These are phyloP conservation scores for Andrena haemorrhoa DNA, from an alignment of 2,888 invertebrate genomes.

Conservation along the genomic window DNA sequence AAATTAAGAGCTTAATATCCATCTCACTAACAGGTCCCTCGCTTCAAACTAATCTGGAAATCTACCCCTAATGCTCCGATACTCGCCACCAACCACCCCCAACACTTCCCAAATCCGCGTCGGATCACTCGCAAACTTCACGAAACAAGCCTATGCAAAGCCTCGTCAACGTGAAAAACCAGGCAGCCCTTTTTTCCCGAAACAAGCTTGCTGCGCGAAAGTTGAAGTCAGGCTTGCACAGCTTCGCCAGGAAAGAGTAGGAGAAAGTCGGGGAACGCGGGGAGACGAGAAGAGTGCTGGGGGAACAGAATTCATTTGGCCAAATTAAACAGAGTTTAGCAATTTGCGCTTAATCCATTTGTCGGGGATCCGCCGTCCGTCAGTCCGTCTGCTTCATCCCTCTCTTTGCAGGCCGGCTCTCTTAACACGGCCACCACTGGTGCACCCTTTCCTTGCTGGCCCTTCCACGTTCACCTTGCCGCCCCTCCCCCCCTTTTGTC, in stretches of 20 bases:
- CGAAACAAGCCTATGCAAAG: not conserved
- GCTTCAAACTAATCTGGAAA: not conserved
- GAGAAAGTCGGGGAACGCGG: not conserved
- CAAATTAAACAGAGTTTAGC: constrained; percentile 83
- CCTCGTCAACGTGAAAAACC: not conserved
- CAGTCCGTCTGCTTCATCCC: constrained; percentile 61
- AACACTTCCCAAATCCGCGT: not conserved
- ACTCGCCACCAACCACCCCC: too few species aligned
- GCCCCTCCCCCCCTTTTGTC: constrained; percentile 13
- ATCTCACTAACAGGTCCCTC: too few species aligned
- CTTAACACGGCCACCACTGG: constrained; percentile 50
- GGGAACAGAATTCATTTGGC: constrained; percentile 80
- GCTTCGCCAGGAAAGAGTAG: not conserved
- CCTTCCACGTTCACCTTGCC: constrained; percentile 50
- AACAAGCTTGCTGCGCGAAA: constrained; percentile 7
- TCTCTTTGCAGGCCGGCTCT: constrained; percentile 40
- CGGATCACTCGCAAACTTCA: not conserved
- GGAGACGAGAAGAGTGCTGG: not conserved
- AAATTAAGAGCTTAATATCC: too few species aligned
- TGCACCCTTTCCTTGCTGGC: constrained; percentile 57
- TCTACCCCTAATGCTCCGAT: not conserved
- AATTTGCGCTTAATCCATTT: constrained; percentile 82
- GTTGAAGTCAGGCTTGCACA: not conserved
- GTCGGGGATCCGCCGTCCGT: constrained; percentile 78
- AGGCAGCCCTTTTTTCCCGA: not conserved